Evolutionary conservation across 2,797 vertebrate genomes (phyloP).

Genomic region (Podarcis lilfordi): DNA sequence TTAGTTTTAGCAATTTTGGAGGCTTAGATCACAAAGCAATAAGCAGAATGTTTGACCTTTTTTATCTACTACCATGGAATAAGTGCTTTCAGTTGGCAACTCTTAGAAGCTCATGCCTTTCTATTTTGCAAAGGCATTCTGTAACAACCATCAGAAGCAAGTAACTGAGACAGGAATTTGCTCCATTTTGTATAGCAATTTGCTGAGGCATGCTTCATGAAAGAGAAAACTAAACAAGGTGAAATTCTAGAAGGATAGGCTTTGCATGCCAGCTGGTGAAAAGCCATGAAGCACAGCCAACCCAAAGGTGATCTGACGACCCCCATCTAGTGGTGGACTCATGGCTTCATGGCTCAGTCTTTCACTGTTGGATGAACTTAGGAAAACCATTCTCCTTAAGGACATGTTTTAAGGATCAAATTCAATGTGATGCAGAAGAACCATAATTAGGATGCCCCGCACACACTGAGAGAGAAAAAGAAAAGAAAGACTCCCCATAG

Average conservation of each 20-base stretch:
- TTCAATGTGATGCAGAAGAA: not conserved
- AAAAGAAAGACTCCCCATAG: not conserved
- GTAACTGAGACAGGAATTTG: conserved; percentile 18
- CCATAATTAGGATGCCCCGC: not conserved
- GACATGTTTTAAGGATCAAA: not conserved
- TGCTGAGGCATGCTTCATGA: conserved; percentile 35
- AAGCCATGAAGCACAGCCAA: conserved; percentile 17
- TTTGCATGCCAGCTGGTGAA: conserved; percentile 21
- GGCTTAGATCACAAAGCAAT: not conserved
- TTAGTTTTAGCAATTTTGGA: not conserved
- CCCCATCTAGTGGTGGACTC: conserved; percentile 18
- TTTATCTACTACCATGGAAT: not conserved
- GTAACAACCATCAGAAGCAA: not conserved
- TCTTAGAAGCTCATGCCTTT: not conserved
- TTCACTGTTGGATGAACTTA: not conserved
- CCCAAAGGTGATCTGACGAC: not conserved
- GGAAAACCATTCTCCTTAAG: not conserved
- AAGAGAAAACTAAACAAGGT: conserved; percentile 28
- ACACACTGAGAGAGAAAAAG: not conserved
- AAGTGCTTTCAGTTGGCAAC: not conserved
- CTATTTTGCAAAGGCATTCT: conserved; percentile 15
- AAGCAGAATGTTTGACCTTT: not conserved
- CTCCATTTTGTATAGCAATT: conserved; percentile 20
- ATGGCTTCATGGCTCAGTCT: not conserved
- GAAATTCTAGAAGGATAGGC: conserved; percentile 30